Base-by-base conservation (phyloP, 2,113 vertebrate species). In the Solea senegalensis region DNA sequence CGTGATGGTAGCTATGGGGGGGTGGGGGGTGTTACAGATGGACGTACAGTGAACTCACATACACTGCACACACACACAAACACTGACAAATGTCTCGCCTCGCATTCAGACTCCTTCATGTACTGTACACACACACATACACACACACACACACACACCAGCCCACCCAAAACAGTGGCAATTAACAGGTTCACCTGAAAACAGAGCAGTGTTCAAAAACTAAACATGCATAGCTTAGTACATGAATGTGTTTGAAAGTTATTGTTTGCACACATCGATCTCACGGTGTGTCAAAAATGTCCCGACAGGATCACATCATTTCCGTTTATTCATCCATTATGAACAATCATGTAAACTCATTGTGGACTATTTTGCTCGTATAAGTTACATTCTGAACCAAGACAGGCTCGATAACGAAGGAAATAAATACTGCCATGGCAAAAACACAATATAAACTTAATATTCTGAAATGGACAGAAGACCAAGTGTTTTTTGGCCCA, bases 301-400 rank as follows among this genome's bases (percentile, higher is more conserved):
- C 12, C 21, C 51, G 34, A 68, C 57, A 80, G 56, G 34, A 76
- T 79, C 48, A 66, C 71, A 86, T 63, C 10, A 49, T 71, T 78
- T 61, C 45, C 5, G 79, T 78, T 86, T 79, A 80, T 90, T 87
- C 73, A 65, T 84, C 67, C 76, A 86, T 82, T 80, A 87, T 87
- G 61, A 87, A 90, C 81, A 88, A 91, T 87, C 80, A 85, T 69
- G 71, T 84, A 88, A 91, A 90, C 82, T 80, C 54, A 64, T 56
- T 54, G 21, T 21, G 56, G 82, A 87, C 83, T 86, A 78, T 81
- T 76, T 94, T 94, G 93, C 90, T 95, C 90, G 94, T 95, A 94
- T 97, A 98, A 97, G 96, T 97, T 98, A 98, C 97, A 98, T 98
- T 98, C 96, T 87, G 95, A 97, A 96, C 94, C 95, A 89, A 90